Evolutionary conservation across 2,113 vertebrate genomes (phyloP).

Genomic region (Cygnus atratus): DNA sequence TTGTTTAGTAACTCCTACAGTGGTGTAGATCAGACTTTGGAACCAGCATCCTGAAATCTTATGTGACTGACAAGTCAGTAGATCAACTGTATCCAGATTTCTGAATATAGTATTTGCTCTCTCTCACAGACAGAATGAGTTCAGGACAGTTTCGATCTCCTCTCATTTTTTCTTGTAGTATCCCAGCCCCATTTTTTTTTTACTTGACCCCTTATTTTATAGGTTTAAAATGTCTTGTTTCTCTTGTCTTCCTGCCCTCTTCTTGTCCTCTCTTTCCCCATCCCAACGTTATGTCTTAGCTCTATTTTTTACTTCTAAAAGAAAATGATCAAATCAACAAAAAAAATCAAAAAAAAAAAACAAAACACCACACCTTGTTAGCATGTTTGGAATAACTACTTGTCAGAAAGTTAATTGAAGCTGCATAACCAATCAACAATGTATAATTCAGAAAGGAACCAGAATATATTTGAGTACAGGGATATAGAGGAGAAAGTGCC

Average conservation of each 20-base stretch:
- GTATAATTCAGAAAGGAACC: background rate
- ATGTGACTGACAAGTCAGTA: background rate
- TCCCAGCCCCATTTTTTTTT: background rate
- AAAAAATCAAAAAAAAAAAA: too few species aligned
- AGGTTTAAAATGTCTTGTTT: background rate
- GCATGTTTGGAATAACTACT: background rate
- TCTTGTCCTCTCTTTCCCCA: background rate
- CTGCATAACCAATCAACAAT: background rate
- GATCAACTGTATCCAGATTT: background rate
- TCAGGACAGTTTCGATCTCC: background rate
- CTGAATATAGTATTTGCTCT: background rate
- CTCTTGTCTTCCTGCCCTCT: background rate
- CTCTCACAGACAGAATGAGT: conserved; percentile 19
- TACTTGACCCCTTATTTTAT: background rate
- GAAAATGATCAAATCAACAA: background rate
- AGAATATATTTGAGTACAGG: background rate
- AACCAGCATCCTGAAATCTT: background rate
- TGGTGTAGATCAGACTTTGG: background rate
- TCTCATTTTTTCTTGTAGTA: background rate
- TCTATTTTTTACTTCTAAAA: background rate
- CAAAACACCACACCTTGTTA: background rate
- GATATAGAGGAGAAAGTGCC: background rate
- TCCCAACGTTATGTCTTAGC: background rate
- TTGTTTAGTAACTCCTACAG: background rate
- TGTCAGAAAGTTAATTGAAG: background rate